phyloP scores from a whole-genome alignment of 2,113 vertebrate species.

The Empidonax traillii region DNA sequence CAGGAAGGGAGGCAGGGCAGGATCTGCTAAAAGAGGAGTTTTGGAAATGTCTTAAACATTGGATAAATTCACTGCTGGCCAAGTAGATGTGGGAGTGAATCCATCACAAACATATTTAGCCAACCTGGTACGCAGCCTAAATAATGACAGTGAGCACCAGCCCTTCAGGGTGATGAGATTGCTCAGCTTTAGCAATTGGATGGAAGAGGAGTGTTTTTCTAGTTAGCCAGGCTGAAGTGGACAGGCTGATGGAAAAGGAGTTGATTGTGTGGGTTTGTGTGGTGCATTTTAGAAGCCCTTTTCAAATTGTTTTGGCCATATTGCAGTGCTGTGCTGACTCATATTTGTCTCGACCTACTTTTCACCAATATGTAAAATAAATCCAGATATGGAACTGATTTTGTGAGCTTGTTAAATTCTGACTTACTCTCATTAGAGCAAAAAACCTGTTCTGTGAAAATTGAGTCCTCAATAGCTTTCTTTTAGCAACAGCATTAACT shows the following conservation, averaged over 20 bases:
- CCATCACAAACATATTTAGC: neutral
- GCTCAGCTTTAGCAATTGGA: neutral
- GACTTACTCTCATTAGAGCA: neutral
- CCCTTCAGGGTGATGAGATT: neutral
- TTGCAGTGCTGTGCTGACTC: constrained; percentile 44
- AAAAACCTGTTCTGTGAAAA: neutral
- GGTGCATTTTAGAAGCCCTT: constrained; percentile 5
- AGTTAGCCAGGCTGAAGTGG: neutral
- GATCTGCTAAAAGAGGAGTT: neutral
- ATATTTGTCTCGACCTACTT: constrained; percentile 37
- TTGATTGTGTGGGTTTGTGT: neutral
- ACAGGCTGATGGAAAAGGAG: neutral
- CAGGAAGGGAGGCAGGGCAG: neutral
- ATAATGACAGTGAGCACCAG: neutral
- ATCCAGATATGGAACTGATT: constrained; percentile 17
- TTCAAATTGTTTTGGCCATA: neutral
- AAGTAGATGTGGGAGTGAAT: neutral
- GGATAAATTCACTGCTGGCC: neutral
- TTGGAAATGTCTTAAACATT: neutral
- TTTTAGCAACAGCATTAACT: neutral
- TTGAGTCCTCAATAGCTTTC: neutral
- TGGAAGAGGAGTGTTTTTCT: neutral
- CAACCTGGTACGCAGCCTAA: neutral
- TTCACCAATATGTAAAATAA: constrained; percentile 20
- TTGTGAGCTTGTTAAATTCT: neutral